phyloP scores from a whole-genome alignment of 2,113 vertebrate species.

The Myrmophylax atrothorax region DNA sequence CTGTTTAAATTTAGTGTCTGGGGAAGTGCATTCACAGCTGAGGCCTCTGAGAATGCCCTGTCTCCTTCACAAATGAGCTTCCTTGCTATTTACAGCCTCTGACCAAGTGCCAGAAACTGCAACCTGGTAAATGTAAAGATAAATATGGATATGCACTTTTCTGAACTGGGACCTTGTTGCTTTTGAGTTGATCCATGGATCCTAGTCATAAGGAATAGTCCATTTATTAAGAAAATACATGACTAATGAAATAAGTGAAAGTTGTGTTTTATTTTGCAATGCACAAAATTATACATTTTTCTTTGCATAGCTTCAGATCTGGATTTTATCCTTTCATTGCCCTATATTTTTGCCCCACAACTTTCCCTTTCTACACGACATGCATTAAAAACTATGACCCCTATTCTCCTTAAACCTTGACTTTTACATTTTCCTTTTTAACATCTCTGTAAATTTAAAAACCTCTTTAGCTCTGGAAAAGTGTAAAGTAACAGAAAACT shows the following conservation, averaged over 20 bases:
- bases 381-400: neutral
- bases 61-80: neutral
- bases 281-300: neutral
- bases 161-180: neutral
- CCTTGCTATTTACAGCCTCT: conserved; percentile 20
- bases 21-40: neutral
- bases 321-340: neutral
- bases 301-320: neutral
- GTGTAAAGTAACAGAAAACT: neutral
- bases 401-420: neutral
- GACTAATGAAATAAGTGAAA: neutral
- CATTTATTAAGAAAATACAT: neutral
- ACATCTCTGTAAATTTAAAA: neutral
- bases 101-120: neutral
- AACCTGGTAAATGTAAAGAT: neutral
- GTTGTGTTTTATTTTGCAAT: neutral
- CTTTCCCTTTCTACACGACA: neutral
- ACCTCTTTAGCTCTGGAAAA: neutral
- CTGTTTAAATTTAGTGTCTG: conserved; percentile 38
- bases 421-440: neutral
- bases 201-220: neutral
- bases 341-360: neutral
- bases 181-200: neutral
- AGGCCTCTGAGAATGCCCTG: conserved; percentile 33
- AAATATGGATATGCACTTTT: neutral